Base-by-base conservation (phyloP, 2,113 vertebrate species). In the Echinops telfairi region DNA sequence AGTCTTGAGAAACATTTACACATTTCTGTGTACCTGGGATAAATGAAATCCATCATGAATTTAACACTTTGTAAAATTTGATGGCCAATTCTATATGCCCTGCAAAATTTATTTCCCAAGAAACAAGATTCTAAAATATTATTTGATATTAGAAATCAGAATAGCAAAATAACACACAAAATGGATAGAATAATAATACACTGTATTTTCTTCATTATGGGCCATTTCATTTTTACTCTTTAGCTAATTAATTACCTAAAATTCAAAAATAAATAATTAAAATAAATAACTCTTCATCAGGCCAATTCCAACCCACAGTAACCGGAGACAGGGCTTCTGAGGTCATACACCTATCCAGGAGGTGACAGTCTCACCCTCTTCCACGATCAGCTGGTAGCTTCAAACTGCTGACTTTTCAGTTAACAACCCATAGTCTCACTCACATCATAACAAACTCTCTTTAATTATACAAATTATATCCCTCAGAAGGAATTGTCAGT, bases 401-500 rank as follows among this genome's bases (percentile, higher is more conserved):
- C 22, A 6, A 62, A 62, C 60, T 62, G 60, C 60, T 16, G 19
- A 22, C 22, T 62, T 62, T 20, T 3, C 22, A 23, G 22, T 19
- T 62, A 62, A 62, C 6, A 62, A 6, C 22, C 60, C 6, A 2
- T 14, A 53, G 10, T 87, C 47, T 62, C 90, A 88, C 89, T 16
- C 12, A 53, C 47, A 53, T 83, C 5, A 86, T 73, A 71, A 53
- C 12, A 2, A 53, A 0, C 5, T 40, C 85, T 62, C 87, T 47
- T 10, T 53, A 96, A 75, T 92, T 77, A 58, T 6, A 53, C 76
- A 89, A 87, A 95, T 94, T 95, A 92, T 57, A 83, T 43, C 11
- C 3, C 83, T 86, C 12, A 31, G 60, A 95, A 96, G 82, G 14
- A 1, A 33, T 57, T 93, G 64, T 58, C 86, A 90, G 27, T 25